A percentile compares a stretch with the other conserved stretches of the same genome.
phyloP scores from a whole-genome alignment of 1,140 invertebrate species.

The roundworm (Caenorhabditis elegans) region DNA sequence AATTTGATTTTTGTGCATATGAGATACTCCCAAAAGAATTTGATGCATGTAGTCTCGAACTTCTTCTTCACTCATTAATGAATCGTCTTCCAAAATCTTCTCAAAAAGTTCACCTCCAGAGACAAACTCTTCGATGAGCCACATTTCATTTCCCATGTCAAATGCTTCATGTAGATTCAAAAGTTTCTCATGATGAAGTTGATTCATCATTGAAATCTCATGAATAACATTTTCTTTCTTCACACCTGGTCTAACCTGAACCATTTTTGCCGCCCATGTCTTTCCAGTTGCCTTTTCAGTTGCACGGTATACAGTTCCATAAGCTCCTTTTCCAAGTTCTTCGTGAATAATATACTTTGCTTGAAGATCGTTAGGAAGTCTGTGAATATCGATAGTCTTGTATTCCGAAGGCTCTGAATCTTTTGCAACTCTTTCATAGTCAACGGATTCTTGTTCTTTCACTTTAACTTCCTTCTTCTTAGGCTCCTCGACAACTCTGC shows the following conservation, averaged over 20 bases:
- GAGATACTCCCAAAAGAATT: slow-evolving; percentile 93
- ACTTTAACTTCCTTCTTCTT: slow-evolving; percentile 29
- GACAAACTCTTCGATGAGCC: slow-evolving; percentile 69
- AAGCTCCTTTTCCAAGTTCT: slow-evolving; percentile 49
- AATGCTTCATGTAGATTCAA: slow-evolving; percentile 70
- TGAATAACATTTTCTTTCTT: slow-evolving; percentile 52
- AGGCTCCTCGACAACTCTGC: slow-evolving; percentile 36
- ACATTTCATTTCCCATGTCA: slow-evolving; percentile 68
- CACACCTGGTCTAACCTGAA: slow-evolving; percentile 50
- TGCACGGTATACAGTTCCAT: slow-evolving; percentile 49
- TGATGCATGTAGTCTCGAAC: slow-evolving; percentile 91
- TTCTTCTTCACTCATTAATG: slow-evolving; percentile 81
- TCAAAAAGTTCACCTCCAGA: slow-evolving; percentile 93
- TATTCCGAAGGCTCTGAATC: slow-evolving; percentile 32
- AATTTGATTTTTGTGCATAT: slow-evolving; percentile 90
- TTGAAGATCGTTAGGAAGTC: slow-evolving; percentile 49
- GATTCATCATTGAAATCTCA: slow-evolving; percentile 69
- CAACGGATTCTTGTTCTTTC: slow-evolving; percentile 27
- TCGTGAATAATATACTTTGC: slow-evolving; percentile 50
- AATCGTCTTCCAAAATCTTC: slow-evolving; percentile 94
- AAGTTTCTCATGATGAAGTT: slow-evolving; percentile 69
- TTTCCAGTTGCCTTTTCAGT: slow-evolving; percentile 50
- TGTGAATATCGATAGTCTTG: slow-evolving; percentile 44
- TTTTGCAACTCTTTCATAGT: slow-evolving; percentile 35
- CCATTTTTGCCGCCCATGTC: slow-evolving; percentile 49